A percentile compares a stretch with the other conserved stretches of the same genome.
These are phyloP conservation scores for Xanthia icteritia DNA, from an alignment of 2,888 invertebrate species.

Conservation along the genomic window DNA sequence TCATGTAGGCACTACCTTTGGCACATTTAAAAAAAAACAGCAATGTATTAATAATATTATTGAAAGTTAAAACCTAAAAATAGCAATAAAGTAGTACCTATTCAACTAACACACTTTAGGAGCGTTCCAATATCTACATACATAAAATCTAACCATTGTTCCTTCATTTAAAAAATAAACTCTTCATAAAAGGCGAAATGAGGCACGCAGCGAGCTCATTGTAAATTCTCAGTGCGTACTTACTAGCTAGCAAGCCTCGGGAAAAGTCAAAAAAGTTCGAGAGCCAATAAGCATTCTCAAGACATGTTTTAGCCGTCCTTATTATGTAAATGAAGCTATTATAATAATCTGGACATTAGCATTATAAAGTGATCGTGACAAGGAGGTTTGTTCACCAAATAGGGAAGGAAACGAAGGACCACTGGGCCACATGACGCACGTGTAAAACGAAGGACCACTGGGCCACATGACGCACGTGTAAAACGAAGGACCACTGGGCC, in stretches of 20 bases:
- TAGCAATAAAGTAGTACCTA: not conserved
- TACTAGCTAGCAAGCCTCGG: slow-evolving; percentile 27
- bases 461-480: not conserved
- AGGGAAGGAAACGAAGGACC: slow-evolving; percentile 17
- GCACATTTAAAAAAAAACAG: not conserved
- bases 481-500: slow-evolving; percentile 13
- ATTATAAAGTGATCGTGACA: slow-evolving; percentile 61
- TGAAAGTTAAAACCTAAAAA: not conserved
- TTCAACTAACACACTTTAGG: not conserved
- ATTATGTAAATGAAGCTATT: slow-evolving; percentile 64
- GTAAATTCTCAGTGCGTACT: slow-evolving; percentile 46
- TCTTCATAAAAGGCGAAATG: slow-evolving; percentile 11
- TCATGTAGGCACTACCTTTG: not conserved
- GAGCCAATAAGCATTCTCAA: slow-evolving; percentile 61
- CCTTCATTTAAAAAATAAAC: slow-evolving; percentile 13
- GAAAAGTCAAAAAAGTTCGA: slow-evolving; percentile 56
- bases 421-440: not conserved
- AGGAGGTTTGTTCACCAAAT: slow-evolving; percentile 13
- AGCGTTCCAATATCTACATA: not conserved
- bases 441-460: slow-evolving; percentile 18
- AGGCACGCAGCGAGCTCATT: slow-evolving; percentile 44
- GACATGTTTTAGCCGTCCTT: slow-evolving; percentile 62
- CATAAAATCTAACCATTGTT: slow-evolving; percentile 8
- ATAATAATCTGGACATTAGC: slow-evolving; percentile 67
- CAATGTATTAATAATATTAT: not conserved